Percentiles rank a stretch among this genome's conserved stretches.
Conservation (phyloP, 2,113 vertebrate species). For the Corythaeola cristata region DNA sequence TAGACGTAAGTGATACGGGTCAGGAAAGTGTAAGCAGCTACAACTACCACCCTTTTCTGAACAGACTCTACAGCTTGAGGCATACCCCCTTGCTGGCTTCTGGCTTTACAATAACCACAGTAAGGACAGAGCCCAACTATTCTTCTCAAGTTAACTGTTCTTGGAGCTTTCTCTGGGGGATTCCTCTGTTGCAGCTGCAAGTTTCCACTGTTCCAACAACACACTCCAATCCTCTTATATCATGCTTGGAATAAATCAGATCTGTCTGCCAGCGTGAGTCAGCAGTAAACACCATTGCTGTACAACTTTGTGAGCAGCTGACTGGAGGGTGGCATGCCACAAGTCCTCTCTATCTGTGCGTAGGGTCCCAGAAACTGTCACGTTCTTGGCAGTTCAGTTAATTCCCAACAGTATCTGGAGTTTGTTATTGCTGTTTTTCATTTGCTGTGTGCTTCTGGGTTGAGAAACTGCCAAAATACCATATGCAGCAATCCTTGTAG, state of each 20-base stretch:
- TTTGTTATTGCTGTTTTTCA: not conserved
- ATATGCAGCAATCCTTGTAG: not conserved
- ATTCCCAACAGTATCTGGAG: not conserved
- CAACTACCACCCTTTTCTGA: not conserved
- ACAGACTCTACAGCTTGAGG: not conserved
- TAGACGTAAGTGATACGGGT: not conserved
- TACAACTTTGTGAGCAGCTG: not conserved
- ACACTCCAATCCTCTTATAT: not conserved
- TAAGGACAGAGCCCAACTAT: not conserved
- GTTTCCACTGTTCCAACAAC: not conserved
- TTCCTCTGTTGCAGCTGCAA: not conserved
- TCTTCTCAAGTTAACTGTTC: not conserved
- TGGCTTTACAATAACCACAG: not conserved
- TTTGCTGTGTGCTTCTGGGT: not conserved
- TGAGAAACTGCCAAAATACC: constrained; percentile 29
- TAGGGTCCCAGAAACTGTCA: not conserved
- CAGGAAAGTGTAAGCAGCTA: not conserved
- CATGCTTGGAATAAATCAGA: not conserved
- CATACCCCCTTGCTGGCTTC: not conserved
- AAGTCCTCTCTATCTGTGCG: not conserved
- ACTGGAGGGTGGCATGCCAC: not conserved
- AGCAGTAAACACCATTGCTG: not conserved
- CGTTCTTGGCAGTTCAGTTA: not conserved
- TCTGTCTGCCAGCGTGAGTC: not conserved
- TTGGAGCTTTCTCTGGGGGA: not conserved